Conservation (phyloP, 2,797 vertebrate species). For the Pangasius krempfi region DNA sequence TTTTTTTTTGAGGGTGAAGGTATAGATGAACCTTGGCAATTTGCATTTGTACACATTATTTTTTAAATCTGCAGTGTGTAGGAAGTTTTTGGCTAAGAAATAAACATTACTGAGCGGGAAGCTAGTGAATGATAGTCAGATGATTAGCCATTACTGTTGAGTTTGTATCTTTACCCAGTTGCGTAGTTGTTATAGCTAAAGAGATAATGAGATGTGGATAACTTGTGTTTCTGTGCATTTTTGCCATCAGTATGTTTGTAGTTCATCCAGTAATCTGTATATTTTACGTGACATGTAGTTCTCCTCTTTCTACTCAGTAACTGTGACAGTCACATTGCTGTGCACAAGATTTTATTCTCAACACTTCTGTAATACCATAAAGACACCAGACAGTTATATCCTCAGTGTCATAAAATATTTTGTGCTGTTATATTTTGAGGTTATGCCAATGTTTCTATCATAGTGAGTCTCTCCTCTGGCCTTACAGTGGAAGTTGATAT, state of each 20-base stretch:
- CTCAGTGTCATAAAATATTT: not conserved
- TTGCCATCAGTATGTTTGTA: not conserved
- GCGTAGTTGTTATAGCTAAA: not conserved
- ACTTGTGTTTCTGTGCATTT: not conserved
- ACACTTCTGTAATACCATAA: not conserved
- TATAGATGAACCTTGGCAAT: not conserved
- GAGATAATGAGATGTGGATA: not conserved
- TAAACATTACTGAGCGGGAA: too few species aligned
- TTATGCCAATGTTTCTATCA: not conserved
- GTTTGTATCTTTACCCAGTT: not conserved
- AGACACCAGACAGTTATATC: not conserved
- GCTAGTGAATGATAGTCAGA: too few species aligned
- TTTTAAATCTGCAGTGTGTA: not conserved
- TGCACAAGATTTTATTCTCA: not conserved
- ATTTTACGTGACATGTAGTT: not conserved
- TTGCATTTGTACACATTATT: too few species aligned
- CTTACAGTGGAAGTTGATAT: not conserved
- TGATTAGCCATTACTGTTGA: too few species aligned
- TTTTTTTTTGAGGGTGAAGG: not conserved
- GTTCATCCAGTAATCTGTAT: not conserved
- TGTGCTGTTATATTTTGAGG: not conserved
- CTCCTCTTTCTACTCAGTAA: not conserved
- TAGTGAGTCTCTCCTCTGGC: not conserved
- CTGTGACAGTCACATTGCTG: not conserved
- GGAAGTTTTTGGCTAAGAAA: too few species aligned